Evolutionary conservation across 2,888 invertebrate genomes (phyloP).

Genomic region (Heliconius hortense): DNA sequence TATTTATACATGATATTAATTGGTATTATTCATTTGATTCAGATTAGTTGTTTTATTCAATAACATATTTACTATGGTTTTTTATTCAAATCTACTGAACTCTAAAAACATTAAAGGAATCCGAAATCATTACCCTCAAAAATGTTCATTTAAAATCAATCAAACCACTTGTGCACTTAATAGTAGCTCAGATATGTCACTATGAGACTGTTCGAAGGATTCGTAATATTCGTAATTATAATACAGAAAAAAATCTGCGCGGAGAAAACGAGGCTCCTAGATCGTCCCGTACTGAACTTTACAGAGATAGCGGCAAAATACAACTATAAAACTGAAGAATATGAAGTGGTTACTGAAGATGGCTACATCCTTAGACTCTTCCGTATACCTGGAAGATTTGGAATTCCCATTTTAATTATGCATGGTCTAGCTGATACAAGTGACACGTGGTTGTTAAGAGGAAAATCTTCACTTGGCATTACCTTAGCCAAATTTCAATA

Average conservation of each 20-base stretch:
- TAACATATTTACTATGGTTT: background rate
- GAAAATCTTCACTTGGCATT: background rate
- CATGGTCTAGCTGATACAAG: background rate
- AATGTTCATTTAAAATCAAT: background rate
- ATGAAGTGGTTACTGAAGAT: background rate
- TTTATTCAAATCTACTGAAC: background rate
- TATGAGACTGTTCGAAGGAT: background rate
- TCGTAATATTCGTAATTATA: background rate
- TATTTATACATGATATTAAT: too few species aligned
- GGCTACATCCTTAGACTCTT: background rate
- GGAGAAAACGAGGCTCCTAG: background rate
- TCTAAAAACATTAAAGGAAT: background rate
- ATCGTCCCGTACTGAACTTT: background rate
- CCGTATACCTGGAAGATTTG: background rate
- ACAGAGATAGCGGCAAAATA: background rate
- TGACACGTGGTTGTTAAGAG: background rate
- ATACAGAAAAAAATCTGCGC: background rate
- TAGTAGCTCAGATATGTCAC: background rate
- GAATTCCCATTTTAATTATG: too few species aligned
- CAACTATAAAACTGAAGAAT: background rate
- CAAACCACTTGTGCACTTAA: background rate
- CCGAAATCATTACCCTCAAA: background rate
- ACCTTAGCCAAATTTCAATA: background rate
- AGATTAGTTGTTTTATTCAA: background rate
- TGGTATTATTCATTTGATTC: background rate